phyloP scores from a whole-genome alignment of 2,797 vertebrate genomes.

The Apogon hyalosoma region DNA sequence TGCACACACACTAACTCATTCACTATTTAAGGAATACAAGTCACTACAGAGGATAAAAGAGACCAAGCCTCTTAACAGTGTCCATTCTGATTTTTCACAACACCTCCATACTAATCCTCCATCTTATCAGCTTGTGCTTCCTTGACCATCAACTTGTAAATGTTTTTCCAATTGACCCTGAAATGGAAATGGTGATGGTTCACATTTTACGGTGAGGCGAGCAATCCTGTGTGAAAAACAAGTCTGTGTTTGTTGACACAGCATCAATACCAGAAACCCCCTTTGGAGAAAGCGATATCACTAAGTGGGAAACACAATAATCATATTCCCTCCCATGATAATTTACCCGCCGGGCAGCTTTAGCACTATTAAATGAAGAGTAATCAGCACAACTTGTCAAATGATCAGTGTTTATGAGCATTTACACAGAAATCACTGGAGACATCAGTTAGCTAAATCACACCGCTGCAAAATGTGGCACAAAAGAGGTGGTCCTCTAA shows the following conservation, averaged over 20 bases:
- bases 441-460: slow-evolving; percentile 47
- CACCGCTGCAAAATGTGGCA: slow-evolving; percentile 26
- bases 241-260: slow-evolving; percentile 42
- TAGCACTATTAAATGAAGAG: slow-evolving; percentile 60
- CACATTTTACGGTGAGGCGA: slow-evolving; percentile 26
- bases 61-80: slow-evolving; percentile 9
- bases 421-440: slow-evolving; percentile 57
- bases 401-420: slow-evolving; percentile 63
- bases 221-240: slow-evolving; percentile 10
- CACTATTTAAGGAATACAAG: slow-evolving; percentile 55
- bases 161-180: slow-evolving; percentile 53
- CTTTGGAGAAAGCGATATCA: slow-evolving; percentile 50
- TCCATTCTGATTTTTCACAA: slow-evolving; percentile 40
- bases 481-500: slow-evolving; percentile 22
- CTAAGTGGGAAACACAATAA: slow-evolving; percentile 66
- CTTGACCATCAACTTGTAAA: slow-evolving; percentile 38
- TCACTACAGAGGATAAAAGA: slow-evolving; percentile 28
- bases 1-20: slow-evolving; percentile 37
- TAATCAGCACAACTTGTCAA: slow-evolving; percentile 63
- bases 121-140: slow-evolving; percentile 32
- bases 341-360: slow-evolving; percentile 64
- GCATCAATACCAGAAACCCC: slow-evolving; percentile 45
- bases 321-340: slow-evolving; percentile 54
- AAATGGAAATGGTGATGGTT: slow-evolving; percentile 48
- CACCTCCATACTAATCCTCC: slow-evolving; percentile 28